Base-by-base conservation (phyloP, 1,140 invertebrate genomes). In the Saccostrea glomerata region DNA sequence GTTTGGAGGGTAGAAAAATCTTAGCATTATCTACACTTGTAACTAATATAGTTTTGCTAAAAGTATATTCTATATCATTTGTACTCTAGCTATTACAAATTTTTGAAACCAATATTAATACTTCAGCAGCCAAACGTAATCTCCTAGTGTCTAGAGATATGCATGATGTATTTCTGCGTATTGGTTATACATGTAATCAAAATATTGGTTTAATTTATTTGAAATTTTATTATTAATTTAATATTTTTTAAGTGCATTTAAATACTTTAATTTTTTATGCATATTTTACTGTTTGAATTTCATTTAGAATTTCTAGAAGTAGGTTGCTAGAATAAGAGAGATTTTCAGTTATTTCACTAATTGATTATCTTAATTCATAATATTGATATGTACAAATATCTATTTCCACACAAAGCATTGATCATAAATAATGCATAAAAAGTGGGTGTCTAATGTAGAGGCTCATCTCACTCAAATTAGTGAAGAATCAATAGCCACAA, bases 401-500 rank as follows among this genome's bases (percentile, higher is more conserved):
- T 77, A 77, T 77, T 30, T 63, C 58, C 17, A n/a, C 7, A 63
- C 58, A 30, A 77, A 30, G 60, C 60, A 66, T 66, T 15, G 30
- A 17, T 12, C 25, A 77, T 77, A 30, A 77, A 77, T 77, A 30
- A 77, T 77, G 70, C 70, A 77, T 77, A 30, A 6, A 36, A 15
- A 36, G 30, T 77, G 23, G 70, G 25, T 77, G 70, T 25, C 70
- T 77, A 77, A 77, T 77, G 70, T 15, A 30, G 70, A 36, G 25
- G 70, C 70, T 25, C 70, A 15, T 77, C 70, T 77, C 25, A 40
- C 70, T 77, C 70, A 15, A 77, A 77, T 36, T 36, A 77, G 25
- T 77, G 70, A 77, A 77, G 25, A 77, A 77, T 77, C 70, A 77
- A 77, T 77, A 36, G 70, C 25, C 25, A 77, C 70, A 77, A 77